Base-by-base conservation (phyloP, 2,113 vertebrate genomes). In the Nematolebias whitei region DNA sequence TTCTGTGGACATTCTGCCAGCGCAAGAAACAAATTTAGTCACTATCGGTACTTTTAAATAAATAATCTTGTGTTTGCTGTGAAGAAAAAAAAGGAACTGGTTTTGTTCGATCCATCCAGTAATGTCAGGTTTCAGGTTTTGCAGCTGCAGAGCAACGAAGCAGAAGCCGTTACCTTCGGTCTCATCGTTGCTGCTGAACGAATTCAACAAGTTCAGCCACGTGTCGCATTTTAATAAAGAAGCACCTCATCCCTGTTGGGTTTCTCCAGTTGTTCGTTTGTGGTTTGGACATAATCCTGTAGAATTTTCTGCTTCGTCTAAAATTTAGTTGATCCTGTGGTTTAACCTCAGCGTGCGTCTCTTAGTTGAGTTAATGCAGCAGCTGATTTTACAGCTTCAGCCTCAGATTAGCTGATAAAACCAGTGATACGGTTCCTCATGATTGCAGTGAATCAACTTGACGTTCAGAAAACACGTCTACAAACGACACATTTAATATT, bases 141-240 rank as follows among this genome's bases (percentile, higher is more conserved):
- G 59, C 20, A 65, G 10, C 12, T 23, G 14, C 45, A 50, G n/a
- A 39, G 15, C 20, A 43, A 22, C 22, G 9, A 35, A 55, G 61
- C 65, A 26, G 35, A 53, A 16, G 12, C 26, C 2, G 32, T 8
- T 35, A 5, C 32, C 10, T 35, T 35, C 32, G 10, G 32, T 10
- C 32, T 35, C 32, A 35, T 35, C 32, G 32, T 10, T 35, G 32
- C 32, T 35, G 32, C 32, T 35, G 9, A 35, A 35, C 32, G 2
- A 4, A 70, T 57, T 16, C 12, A 59, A 82, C 26, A 0, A 20
- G 20, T 82, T 70, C 49, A 57, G 61, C 63, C 66, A 60, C 55
- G 22, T 22, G 39, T 71, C 1, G 2, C 5, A 26, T 43, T 69
- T 66, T 64, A 64, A 57, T 54, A 52, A 74, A 50, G 13, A 29